Evolutionary conservation across 2,113 vertebrate species (phyloP).

Genomic region (Muntiacus reevesi): DNA sequence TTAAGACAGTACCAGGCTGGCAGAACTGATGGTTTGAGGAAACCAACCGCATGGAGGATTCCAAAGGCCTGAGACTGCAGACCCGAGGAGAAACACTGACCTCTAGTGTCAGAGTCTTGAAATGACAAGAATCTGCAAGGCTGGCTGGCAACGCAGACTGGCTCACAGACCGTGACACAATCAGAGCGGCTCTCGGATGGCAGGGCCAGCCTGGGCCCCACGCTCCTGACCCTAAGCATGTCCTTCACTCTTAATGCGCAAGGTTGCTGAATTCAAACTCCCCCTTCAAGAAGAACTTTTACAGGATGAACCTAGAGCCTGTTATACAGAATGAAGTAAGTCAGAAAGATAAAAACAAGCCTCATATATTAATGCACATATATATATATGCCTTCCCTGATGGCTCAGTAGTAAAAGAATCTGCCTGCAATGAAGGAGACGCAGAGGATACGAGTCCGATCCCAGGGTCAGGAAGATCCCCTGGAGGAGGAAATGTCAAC

Average conservation of each 20-base stretch:
- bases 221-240: rapidly evolving
- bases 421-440: neutral
- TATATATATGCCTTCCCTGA: neutral
- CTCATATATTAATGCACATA: neutral
- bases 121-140: neutral
- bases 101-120: neutral
- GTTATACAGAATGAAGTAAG: neutral
- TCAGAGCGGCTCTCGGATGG: rapidly evolving
- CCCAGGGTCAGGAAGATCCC: neutral
- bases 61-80: neutral
- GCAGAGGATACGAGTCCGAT: neutral
- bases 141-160: rapidly evolving
- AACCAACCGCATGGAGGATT: neutral
- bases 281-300: neutral
- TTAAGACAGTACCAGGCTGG: neutral
- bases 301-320: neutral
- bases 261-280: rapidly evolving
- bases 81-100: conserved; percentile 9
- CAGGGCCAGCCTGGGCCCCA: neutral
- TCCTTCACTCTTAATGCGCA: neutral
- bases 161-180: neutral
- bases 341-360: neutral
- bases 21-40: neutral
- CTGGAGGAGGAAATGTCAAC: neutral
- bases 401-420: neutral